Evolutionary conservation across 2,888 invertebrate genomes (phyloP).

Genomic region (Ectemnius lituratus): DNA sequence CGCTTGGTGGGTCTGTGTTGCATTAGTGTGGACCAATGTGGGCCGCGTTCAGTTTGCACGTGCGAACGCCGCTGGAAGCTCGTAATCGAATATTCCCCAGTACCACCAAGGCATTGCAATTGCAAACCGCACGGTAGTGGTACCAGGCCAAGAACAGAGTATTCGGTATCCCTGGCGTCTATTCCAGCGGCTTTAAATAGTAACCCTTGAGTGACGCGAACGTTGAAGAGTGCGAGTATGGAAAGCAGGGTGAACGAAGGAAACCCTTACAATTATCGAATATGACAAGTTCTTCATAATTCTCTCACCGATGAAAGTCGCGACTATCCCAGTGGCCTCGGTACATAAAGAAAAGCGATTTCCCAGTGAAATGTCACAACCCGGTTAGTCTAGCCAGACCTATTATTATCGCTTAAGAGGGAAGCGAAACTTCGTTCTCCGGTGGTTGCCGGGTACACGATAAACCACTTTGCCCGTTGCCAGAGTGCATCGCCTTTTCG

Average conservation of each 20-base stretch:
- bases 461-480: conserved; percentile 34
- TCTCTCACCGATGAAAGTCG: neutral
- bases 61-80: conserved; percentile 19
- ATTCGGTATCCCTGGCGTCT: no score
- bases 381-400: neutral
- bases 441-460: conserved; percentile 21
- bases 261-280: neutral
- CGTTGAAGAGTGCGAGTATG: neutral
- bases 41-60: conserved; percentile 28
- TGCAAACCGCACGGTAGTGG: neutral
- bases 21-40: conserved; percentile 23
- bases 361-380: conserved; percentile 17
- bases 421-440: conserved; percentile 32
- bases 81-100: conserved; percentile 22
- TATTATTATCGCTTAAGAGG: conserved; percentile 23
- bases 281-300: neutral
- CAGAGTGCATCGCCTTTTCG: conserved; percentile 40
- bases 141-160: no score
- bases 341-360: neutral
- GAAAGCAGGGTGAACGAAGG: neutral
- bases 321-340: neutral
- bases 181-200: no score
- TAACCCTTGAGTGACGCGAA: no score
- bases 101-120: conserved; percentile 16
- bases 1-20: conserved; percentile 26